Conservation (phyloP, 2,113 vertebrate genomes). For the Lonchura striata region DNA sequence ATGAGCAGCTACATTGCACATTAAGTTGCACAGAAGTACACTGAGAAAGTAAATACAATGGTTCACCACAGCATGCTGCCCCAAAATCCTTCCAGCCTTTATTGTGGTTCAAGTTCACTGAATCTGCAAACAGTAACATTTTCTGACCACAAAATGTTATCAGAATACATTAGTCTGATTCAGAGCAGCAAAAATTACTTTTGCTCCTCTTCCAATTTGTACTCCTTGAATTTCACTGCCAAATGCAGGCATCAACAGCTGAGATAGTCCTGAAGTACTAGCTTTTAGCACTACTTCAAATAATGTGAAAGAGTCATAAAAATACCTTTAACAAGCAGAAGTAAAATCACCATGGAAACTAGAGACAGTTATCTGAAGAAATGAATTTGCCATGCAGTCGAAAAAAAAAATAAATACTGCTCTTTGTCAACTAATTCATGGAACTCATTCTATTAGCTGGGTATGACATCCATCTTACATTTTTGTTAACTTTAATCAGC, state of each 20-base stretch:
- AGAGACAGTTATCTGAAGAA: not conserved
- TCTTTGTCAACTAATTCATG: not conserved
- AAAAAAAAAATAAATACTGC: not conserved
- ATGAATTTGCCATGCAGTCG: not conserved
- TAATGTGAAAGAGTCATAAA: not conserved
- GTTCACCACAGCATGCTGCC: not conserved
- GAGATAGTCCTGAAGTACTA: not conserved
- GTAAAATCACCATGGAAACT: slow-evolving; percentile 23
- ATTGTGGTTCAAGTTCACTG: not conserved
- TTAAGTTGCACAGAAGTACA: not conserved
- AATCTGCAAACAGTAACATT: not conserved
- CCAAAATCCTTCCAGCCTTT: not conserved
- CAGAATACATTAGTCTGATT: not conserved
- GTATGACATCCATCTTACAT: not conserved
- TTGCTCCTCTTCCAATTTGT: not conserved
- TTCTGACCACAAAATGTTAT: not conserved
- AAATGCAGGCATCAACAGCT: not conserved
- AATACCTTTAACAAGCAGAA: slow-evolving; percentile 12
- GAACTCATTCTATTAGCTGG: not conserved
- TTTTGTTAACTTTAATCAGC: not conserved
- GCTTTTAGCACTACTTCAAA: slow-evolving; percentile 20
- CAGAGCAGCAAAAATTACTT: not conserved
- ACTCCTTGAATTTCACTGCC: not conserved
- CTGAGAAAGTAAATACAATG: not conserved
- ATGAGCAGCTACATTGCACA: not conserved